phyloP scores from a whole-genome alignment of 2,888 invertebrate species.

The Dicranocentrus wangi region DNA sequence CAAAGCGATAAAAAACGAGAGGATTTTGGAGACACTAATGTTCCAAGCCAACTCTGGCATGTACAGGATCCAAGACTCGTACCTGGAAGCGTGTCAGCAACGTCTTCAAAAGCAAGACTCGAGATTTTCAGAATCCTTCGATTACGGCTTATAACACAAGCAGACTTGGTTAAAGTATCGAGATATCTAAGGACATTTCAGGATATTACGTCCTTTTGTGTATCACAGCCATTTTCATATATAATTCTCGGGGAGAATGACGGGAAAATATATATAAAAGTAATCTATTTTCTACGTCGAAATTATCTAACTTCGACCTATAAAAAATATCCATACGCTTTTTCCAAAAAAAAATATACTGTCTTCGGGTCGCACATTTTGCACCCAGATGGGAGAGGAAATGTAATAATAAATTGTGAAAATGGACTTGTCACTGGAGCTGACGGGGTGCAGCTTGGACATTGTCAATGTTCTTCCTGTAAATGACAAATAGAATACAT shows the following conservation, averaged over 20 bases:
- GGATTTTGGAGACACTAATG: constrained; percentile 92
- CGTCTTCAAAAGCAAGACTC: constrained; percentile 92
- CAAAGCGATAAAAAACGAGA: constrained; percentile 93
- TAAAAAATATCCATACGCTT: constrained; percentile 13
- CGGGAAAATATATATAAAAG: no score
- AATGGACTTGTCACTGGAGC: constrained; percentile 16
- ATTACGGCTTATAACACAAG: constrained; percentile 80
- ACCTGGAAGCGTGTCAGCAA: constrained; percentile 89
- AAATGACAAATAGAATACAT: constrained; percentile 16
- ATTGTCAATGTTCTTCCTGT: constrained; percentile 22
- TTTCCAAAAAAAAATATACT: not conserved
- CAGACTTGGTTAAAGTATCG: no score
- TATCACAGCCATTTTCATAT: no score
- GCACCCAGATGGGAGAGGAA: not conserved
- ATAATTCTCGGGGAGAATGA: no score
- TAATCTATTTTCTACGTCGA: no score
- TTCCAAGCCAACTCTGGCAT: constrained; percentile 94
- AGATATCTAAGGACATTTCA: no score
- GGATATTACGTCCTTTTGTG: no score
- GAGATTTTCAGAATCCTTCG: constrained; percentile 87
- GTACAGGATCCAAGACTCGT: constrained; percentile 91
- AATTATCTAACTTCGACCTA: not conserved
- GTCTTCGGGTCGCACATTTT: not conserved
- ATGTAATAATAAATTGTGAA: constrained; percentile 8
- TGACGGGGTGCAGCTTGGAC: not conserved